Base-by-base conservation (phyloP, 2,797 vertebrate species). In the Manis javanica region DNA sequence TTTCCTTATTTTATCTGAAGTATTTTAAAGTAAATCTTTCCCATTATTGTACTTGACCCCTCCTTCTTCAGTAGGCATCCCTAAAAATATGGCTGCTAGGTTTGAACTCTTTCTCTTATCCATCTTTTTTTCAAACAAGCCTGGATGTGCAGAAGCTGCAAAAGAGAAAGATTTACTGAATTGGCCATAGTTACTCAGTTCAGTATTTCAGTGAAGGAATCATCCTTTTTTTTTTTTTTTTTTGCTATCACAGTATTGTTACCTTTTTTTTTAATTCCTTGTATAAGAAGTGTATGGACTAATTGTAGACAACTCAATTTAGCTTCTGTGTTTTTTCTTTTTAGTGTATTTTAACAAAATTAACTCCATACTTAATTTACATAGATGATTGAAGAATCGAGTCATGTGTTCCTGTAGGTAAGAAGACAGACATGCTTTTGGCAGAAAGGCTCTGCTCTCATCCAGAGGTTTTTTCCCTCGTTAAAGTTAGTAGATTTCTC, bases 361-460 rank as follows among this genome's bases (percentile, higher is more conserved):
- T 69, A 49, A 84, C n/a, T 84, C 46, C 39, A n/a, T 79, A 34
- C 31, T 90, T 95, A 84, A 84, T 94, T 91, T 59, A 57, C 18
- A 77, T 10, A 79, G n/a, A 64, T 71, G 68, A 23, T 53, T 68
- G 37, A 49, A 88, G 37, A 61, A 84, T 75, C 71, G 26, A 46
- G 69, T 59, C 75, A 87, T 19, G 46, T 63, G 9, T 86, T 86
- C 29, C 63, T 68, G 4, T 13, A 86, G 49, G 61, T 24, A 64
- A 42, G 78, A n/a, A 82, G 29, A 86, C 61, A 91, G 29, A 64
- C 31, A n/a, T 59, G 1, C 6, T 95, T 18, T 75, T 84, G 34
- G 51, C 37, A 57, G 78, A 82, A 53, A 64, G 57, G 19, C 37
- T 72, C 26, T 66, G 15, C 31, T 85, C 7, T 94, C 53, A 3